Base-by-base conservation (phyloP, 2,888 invertebrate genomes). In the Drosophila hamatofila region DNA sequence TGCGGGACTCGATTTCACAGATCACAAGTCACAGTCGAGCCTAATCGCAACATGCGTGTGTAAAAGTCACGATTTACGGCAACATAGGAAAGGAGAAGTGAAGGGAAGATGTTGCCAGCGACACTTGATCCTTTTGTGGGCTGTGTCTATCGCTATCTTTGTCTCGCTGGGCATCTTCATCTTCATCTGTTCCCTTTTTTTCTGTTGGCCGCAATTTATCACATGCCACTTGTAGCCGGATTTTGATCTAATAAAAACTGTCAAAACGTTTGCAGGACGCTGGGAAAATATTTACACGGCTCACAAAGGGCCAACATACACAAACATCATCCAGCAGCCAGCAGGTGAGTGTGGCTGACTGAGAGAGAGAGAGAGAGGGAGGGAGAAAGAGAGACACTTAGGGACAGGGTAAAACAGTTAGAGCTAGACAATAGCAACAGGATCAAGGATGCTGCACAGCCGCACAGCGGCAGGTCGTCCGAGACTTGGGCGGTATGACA, bases 171-270 rank as follows among this genome's bases (percentile, higher is more conserved):
- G 56, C 62, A 72, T 57, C 77, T 48, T 68, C 63, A 52, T 41
- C 25, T 48, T 64, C 68, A 30, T 41, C 18, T 48, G 56, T 66
- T 74, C 58, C 71, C 11, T 16, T 25, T 4, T 8, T 62, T 57
- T 48, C 39, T 66, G 58, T 70, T 83, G 75, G 83, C 83, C 83
- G 83, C 84, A 85, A 84, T 84, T 88, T 85, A 84, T 84, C 88
- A 88, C 86, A 83, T 78, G 86, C 78, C 88, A 89, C 86, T 89
- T 89, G 83, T 81, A 75, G 78, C 65, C 68, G 69, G 74, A 84
- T 70, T 77, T 74, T 87, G 91, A 86, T 90, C 88, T 81, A 91
- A 91, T 90, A 91, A 91, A 90, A 89, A 79, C 83, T 91, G 91
- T 91, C 91, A 91, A 91, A 87, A 91, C 84, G 90, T 86, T 88